A percentile compares a stretch with the other conserved stretches of the same genome.
Evolutionary conservation across 2,113 vertebrate genomes (phyloP).

Genomic region (Menura novaehollandiae): DNA sequence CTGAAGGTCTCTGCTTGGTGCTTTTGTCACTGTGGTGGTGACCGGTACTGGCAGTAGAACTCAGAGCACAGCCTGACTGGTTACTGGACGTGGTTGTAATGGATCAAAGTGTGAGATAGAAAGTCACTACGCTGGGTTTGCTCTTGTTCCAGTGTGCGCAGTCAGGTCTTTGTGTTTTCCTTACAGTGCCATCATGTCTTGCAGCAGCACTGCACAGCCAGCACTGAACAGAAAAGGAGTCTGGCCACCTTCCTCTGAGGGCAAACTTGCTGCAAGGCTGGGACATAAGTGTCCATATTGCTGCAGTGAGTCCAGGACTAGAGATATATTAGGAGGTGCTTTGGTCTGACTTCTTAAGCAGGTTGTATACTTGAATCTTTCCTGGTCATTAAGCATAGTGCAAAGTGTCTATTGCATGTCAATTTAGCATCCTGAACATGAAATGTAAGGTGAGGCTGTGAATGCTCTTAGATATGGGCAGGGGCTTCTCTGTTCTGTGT

Average conservation of each 20-base stretch:
- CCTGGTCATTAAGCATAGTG: background rate
- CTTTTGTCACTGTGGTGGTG: background rate
- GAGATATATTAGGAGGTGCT: background rate
- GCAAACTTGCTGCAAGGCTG: background rate
- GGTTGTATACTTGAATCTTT: background rate
- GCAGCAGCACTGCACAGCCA: background rate
- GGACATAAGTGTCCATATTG: rapidly evolving
- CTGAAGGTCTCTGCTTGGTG: background rate
- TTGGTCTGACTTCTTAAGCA: background rate
- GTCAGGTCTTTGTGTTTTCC: background rate
- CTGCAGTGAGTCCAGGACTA: background rate
- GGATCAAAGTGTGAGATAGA: background rate
- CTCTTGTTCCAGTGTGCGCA: background rate
- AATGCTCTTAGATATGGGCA: background rate
- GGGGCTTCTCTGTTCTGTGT: background rate
- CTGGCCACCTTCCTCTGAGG: background rate
- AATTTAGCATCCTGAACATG: background rate
- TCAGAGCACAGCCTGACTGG: background rate
- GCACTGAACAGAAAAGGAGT: background rate
- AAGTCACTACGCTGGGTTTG: background rate
- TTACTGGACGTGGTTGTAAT: background rate
- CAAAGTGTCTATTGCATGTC: background rate
- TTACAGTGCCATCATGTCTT: background rate
- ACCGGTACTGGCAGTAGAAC: background rate
- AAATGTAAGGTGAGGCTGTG: background rate